A percentile compares a stretch with the other conserved stretches of the same genome.
Evolutionary conservation across 2,888 invertebrate genomes (phyloP).

Genomic region (Megaustenia siamemsis): DNA sequence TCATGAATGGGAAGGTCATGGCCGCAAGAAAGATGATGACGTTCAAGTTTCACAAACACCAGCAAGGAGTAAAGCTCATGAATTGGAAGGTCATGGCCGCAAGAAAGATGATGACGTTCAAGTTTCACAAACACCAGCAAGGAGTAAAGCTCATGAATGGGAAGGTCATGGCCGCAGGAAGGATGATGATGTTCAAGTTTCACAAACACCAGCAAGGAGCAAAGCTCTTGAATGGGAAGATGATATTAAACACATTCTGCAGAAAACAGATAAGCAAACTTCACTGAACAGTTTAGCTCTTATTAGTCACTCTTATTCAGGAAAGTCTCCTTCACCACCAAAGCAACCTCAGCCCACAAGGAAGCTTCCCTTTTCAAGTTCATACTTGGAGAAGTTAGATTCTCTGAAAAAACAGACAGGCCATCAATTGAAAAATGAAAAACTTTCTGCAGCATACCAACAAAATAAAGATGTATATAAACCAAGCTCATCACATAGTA

Average conservation of each 20-base stretch:
- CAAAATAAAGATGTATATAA: neutral
- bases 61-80: neutral
- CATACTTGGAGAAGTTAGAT: slow-evolving; percentile 6
- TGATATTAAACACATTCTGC: slow-evolving; percentile 13
- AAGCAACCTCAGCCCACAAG: neutral
- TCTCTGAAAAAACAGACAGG: neutral
- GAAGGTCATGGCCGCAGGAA: neutral
- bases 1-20: neutral
- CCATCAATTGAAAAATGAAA: neutral
- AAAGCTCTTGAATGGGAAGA: slow-evolving; percentile 14
- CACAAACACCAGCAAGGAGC: neutral
- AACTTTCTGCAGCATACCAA: neutral
- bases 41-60: neutral
- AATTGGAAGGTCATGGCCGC: neutral
- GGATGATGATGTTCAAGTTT: too few relatives aligned
- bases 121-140: neutral
- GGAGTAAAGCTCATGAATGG: neutral
- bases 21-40: neutral
- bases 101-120: too few relatives aligned
- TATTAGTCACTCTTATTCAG: neutral
- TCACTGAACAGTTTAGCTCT: neutral
- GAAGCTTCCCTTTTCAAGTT: slow-evolving; percentile 14
- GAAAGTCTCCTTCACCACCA: slow-evolving; percentile 1
- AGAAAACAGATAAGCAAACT: neutral
- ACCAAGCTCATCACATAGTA: neutral